Base-by-base conservation (phyloP, 2,113 vertebrate genomes). In the Solenodon paradoxus region DNA sequence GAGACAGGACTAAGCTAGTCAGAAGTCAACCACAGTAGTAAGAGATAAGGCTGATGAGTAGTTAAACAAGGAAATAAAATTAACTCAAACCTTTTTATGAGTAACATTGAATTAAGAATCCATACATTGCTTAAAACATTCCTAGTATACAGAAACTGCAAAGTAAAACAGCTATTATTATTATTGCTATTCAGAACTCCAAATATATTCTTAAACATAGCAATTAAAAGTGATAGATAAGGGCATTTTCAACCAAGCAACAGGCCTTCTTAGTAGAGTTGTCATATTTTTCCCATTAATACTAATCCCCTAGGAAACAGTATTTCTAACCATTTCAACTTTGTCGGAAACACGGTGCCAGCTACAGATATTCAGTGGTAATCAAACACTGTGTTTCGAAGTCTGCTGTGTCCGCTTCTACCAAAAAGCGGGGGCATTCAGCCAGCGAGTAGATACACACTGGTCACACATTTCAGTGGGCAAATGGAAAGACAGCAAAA, bases 21-120 rank as follows among this genome's bases (percentile, higher is more conserved):
- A 80, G 9, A 93, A 79, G 10, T 47, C 61, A 82, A 55, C 2
- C 47, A 88, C 59, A 83, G 90, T 64, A 77, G 0, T 77, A 59
- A 66, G 40, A 66, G 53, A 38, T 28, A 9, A 69, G 53, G 13
- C 11, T 82, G 35, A 57, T 84, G 40, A 71, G 1, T 35, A 79
- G 69, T 82, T 71, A 28, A 80, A 92, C 30, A 71, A 66, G 35
- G 49, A 84, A 94, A 30, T 40, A 66, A 88, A 92, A 74, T 87
- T 53, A 77, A 90, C 7, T 20, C 26, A 66, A 42, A 11, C 6
- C 40, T 63, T 64, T 71, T 16, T 59, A 26, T 28, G 74, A 87
- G 26, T 66, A 40, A 24, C 24, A 71, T n/a, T 42, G 30, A 95
- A 15, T 64, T n/a, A 45, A n/a, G 38, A n/a, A 32, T n/a, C 22